Conservation (phyloP, 2,888 invertebrate genomes). For the Cenopis cana region DNA sequence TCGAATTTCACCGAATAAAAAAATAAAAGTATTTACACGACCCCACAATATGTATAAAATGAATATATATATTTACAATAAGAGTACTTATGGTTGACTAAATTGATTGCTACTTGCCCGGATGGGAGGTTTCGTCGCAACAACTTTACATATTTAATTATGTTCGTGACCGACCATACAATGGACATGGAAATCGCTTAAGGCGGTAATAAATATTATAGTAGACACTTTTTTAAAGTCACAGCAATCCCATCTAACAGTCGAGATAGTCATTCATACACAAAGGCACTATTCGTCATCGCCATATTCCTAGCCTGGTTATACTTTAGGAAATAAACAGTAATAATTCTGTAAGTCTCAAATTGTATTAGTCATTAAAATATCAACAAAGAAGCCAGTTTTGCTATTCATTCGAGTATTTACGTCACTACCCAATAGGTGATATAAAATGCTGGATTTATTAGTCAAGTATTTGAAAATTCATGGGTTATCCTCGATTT, state of each 20-base stretch:
- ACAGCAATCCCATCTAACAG: conserved; percentile 27
- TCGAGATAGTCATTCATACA: conserved; percentile 25
- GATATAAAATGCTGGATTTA: background rate
- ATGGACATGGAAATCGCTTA: background rate
- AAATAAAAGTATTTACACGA: background rate
- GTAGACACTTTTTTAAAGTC: conserved; percentile 10
- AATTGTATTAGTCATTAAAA: background rate
- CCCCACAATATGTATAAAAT: background rate
- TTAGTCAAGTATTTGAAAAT: background rate
- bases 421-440: background rate
- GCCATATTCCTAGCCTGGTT: conserved; percentile 8
- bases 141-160: background rate
- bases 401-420: background rate
- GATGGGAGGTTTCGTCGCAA: background rate
- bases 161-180: background rate
- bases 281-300: conserved; percentile 38
- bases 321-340: background rate
- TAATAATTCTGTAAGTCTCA: background rate
- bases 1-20: no score
- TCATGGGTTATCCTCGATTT: background rate
- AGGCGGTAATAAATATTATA: conserved; percentile 10
- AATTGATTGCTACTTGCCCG: background rate
- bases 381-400: no score
- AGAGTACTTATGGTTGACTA: background rate
- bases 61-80: background rate